Percentiles rank a stretch among this genome's conserved stretches.
Evolutionary conservation across 2,888 invertebrate genomes (phyloP).

Genomic region (Poecilus cupreus): DNA sequence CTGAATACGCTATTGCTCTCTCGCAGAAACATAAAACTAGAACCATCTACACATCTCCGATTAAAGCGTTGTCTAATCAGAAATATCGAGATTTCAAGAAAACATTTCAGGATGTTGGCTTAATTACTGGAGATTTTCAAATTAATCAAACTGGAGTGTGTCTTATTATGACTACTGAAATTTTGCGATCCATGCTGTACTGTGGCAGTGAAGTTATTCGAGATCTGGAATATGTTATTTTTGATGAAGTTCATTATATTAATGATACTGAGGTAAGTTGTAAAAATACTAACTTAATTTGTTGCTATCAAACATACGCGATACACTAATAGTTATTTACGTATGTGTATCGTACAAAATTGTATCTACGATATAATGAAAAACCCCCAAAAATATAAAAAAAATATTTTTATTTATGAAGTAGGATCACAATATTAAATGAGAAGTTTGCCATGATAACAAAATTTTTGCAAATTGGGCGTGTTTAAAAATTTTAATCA

Average conservation of each 20-base stretch:
- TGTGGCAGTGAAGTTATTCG: conserved; percentile 95
- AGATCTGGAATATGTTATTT: conserved; percentile 98
- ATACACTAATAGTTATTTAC: no score
- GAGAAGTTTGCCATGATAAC: no score
- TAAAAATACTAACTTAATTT: background rate
- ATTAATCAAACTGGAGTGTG: conserved; percentile 95
- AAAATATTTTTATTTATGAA: no score
- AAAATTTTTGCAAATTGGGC: no score
- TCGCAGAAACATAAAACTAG: conserved; percentile 94
- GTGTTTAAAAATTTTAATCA: no score
- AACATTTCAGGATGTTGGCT: conserved; percentile 93
- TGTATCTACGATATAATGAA: no score
- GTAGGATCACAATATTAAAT: no score
- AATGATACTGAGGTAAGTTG: conserved; percentile 90
- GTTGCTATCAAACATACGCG: background rate
- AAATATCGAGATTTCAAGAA: conserved; percentile 98
- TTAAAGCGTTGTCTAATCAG: conserved; percentile 99
- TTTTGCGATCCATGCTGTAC: conserved; percentile 96
- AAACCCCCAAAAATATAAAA: no score
- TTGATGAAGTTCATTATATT: conserved; percentile 99
- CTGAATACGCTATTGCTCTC: conserved; percentile 98
- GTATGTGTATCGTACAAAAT: no score
- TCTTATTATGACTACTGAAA: conserved; percentile 99
- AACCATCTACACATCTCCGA: conserved; percentile 98
- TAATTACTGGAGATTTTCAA: conserved; percentile 96